Evolutionary conservation across 2,113 vertebrate genomes (phyloP).

Genomic region (Raja brachyura): DNA sequence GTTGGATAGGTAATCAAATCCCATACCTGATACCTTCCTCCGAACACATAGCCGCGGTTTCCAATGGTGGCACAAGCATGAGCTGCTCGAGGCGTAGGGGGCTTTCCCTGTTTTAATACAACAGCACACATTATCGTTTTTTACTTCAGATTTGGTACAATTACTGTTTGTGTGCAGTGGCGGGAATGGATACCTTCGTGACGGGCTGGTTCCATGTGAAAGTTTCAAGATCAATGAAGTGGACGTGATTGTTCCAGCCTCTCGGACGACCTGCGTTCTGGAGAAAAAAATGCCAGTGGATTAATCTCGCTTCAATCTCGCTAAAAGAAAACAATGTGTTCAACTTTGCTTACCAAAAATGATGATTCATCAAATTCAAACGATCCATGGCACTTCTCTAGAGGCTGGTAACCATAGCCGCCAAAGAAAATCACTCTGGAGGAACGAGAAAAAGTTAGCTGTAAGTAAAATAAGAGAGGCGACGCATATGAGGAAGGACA

Average conservation of each 20-base stretch:
- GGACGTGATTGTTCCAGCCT: conserved; percentile 95
- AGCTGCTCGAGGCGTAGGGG: conserved; percentile 83
- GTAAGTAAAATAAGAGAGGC: neutral
- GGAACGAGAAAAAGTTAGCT: conserved; percentile 40
- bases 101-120: conserved; percentile 64
- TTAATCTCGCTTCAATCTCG: neutral
- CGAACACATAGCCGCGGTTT: conserved; percentile 86
- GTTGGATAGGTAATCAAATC: neutral
- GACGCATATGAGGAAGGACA: neutral
- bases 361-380: conserved; percentile 92
- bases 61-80: conserved; percentile 85
- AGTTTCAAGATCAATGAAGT: conserved; percentile 83
- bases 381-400: conserved; percentile 70
- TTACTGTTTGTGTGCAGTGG: neutral
- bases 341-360: conserved; percentile 65
- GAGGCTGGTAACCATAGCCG: conserved; percentile 84
- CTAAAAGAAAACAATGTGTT: neutral
- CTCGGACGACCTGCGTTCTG: conserved; percentile 74
- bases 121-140: neutral
- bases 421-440: conserved; percentile 87
- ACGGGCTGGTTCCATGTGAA: conserved; percentile 82
- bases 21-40: conserved; percentile 79
- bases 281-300: conserved; percentile 40
- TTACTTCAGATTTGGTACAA: too few relatives aligned
- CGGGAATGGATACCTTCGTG: conserved; percentile 66